Base-by-base conservation (phyloP, 2,797 vertebrate species). In the Mallotus villosus region DNA sequence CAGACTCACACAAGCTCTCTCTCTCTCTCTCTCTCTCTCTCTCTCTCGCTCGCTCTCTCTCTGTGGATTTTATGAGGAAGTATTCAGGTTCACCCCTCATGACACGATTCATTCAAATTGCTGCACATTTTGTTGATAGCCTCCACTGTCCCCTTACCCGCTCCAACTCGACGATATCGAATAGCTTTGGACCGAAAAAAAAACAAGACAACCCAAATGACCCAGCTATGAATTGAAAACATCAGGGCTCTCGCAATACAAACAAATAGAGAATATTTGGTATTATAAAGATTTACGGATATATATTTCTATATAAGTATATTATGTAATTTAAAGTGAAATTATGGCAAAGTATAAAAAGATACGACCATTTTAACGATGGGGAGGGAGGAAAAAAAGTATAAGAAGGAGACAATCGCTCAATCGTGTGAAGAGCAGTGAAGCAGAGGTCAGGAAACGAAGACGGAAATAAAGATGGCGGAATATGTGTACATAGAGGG, bases 221-320 rank as follows among this genome's bases (percentile, higher is more conserved):
- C 83, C 80, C 81, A 87, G 82, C 83, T 86, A 88, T 85, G 84
- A 87, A 81, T 89, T 82, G 21, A 82, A 81, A 68, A 84, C 76
- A 82, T 84, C 86, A 87, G 86, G 84, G 86, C 84, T 91, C 89
- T 91, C 91, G 90, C 89, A 89, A 90, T 81, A 90, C 86, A 90
- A 82, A 80, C 64, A 70, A 90, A 92, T 85, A 90, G 83, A 90
- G 90, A 90, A 89, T 92, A 91, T 91, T 92, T 91, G 91, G 89
- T 93, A 93, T 88, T 90, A 90, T 91, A 90, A 92, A 92, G 91
- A 92, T 91, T 90, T 91, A 77, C 89, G 91, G 83, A 89, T 93
- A 91, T 93, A 94, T 94, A 94, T 94, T 93, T 94, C 89, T 94
- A 93, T 93, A 88, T 92, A 93, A 92, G 90, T 92, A 93, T 94